Percentiles rank a stretch among this genome's conserved stretches.
phyloP scores from a whole-genome alignment of 2,888 invertebrate species.

The Falcaria lacertinaria region DNA sequence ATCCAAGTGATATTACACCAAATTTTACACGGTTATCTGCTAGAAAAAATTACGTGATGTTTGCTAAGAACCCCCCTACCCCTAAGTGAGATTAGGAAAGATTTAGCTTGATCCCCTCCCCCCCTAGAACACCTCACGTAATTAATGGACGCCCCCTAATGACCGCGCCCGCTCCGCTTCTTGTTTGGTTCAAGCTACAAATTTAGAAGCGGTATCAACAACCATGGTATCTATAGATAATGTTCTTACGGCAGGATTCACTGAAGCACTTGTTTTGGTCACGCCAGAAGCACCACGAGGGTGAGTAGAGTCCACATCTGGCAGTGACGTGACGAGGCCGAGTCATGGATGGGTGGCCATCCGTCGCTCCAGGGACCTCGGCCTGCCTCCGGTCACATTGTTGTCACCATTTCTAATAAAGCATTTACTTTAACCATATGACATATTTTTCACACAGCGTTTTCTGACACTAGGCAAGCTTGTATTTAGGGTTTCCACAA shows the following conservation, averaged over 20 bases:
- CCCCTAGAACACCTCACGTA: too few species aligned
- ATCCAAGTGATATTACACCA: too few species aligned
- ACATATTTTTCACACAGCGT: neutral
- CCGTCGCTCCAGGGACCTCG: constrained; percentile 57
- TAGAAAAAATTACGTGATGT: too few species aligned
- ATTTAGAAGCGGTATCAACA: constrained; percentile 17
- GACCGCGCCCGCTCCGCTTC: too few species aligned
- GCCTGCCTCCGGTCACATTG: constrained; percentile 65
- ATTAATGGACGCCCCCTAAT: too few species aligned
- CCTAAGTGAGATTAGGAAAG: too few species aligned
- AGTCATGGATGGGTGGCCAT: constrained; percentile 49
- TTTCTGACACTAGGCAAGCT: too few species aligned
- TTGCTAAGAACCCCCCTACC: too few species aligned
- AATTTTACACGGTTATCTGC: too few species aligned
- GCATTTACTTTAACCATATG: constrained; percentile 1
- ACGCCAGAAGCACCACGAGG: constrained; percentile 32
- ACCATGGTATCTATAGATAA: constrained; percentile 5
- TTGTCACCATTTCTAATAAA: constrained; percentile 62
- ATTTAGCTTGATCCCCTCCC: too few species aligned
- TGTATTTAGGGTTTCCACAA: too few species aligned
- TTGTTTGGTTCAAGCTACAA: too few species aligned
- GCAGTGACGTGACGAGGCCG: constrained; percentile 8
- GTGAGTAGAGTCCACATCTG: constrained; percentile 17
- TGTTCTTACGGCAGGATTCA: constrained; percentile 1
- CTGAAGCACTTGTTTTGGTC: constrained; percentile 23